Conservation (phyloP, 2,113 vertebrate species). For the Balaeniceps rex region DNA sequence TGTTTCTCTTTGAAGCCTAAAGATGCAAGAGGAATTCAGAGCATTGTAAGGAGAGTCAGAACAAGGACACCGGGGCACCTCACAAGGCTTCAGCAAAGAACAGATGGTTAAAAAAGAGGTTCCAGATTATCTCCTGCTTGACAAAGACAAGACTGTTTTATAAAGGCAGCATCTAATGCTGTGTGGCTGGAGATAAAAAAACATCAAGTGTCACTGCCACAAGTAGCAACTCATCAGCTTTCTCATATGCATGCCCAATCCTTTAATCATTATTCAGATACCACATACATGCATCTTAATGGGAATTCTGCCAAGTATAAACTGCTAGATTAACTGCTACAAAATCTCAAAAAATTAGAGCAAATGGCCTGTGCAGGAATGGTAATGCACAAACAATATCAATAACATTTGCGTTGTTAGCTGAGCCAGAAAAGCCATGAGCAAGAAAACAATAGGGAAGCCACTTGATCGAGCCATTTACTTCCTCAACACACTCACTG, state of each 20-base stretch:
- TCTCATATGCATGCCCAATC: neutral
- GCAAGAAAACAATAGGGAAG: neutral
- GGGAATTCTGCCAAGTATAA: neutral
- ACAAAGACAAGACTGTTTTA: neutral
- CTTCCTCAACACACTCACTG: neutral
- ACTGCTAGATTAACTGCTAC: neutral
- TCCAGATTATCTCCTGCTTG: neutral
- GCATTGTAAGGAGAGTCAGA: neutral
- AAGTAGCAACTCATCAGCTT: neutral
- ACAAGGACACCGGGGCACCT: neutral
- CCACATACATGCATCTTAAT: neutral
- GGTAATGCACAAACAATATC: neutral
- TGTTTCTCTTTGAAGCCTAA: neutral
- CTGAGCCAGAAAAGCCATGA: neutral
- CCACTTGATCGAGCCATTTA: neutral
- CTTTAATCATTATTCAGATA: neutral
- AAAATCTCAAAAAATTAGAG: neutral
- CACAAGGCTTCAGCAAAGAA: neutral
- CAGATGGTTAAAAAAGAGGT: neutral
- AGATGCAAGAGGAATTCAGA: neutral
- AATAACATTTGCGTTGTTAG: neutral
- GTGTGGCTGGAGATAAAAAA: neutral
- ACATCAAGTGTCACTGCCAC: neutral
- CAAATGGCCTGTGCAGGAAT: neutral
- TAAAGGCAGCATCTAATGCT: neutral